phyloP scores from a whole-genome alignment of 1,140 invertebrate genomes.

The Laodelphax striatellus region DNA sequence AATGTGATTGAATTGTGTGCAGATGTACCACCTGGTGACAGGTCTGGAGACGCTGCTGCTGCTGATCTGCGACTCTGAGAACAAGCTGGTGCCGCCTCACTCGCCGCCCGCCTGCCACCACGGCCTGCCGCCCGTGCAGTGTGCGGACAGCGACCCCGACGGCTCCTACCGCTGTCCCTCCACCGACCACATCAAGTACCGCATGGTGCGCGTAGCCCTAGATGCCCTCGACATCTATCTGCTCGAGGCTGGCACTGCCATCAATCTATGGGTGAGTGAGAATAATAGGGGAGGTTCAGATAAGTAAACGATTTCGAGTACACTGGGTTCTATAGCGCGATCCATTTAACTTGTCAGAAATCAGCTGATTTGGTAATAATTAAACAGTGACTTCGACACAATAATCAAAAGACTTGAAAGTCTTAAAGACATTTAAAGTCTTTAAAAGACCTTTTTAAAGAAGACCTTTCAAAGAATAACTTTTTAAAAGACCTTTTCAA shows the following conservation, averaged over 20 bases:
- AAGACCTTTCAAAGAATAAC: too few relatives aligned
- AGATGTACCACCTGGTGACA: slow-evolving; percentile 73
- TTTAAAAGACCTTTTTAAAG: too few relatives aligned
- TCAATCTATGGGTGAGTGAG: slow-evolving; percentile 65
- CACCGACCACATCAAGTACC: slow-evolving; percentile 87
- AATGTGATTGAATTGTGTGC: not conserved
- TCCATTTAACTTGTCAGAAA: too few relatives aligned
- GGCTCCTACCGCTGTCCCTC: slow-evolving; percentile 57
- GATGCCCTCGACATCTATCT: slow-evolving; percentile 87
- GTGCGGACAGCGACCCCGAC: slow-evolving; percentile 56
- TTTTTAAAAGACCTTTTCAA: too few relatives aligned
- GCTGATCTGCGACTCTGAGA: slow-evolving; percentile 78
- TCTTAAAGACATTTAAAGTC: too few relatives aligned
- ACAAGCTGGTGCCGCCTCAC: slow-evolving; percentile 66
- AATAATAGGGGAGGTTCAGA: too few relatives aligned
- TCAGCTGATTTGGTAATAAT: too few relatives aligned
- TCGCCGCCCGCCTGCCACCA: slow-evolving; percentile 76
- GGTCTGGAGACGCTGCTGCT: slow-evolving; percentile 82
- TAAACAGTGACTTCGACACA: too few relatives aligned
- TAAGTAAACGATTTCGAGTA: too few relatives aligned
- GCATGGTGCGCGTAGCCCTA: slow-evolving; percentile 80
- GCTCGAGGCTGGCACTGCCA: slow-evolving; percentile 74
- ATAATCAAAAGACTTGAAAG: too few relatives aligned
- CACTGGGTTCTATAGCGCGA: too few relatives aligned
- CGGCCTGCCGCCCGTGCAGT: slow-evolving; percentile 61